Evolutionary conservation across 2,113 vertebrate species (phyloP), one percentile per base, ranked within the genome.

Genomic region (Thunnus thynnus): DNA sequence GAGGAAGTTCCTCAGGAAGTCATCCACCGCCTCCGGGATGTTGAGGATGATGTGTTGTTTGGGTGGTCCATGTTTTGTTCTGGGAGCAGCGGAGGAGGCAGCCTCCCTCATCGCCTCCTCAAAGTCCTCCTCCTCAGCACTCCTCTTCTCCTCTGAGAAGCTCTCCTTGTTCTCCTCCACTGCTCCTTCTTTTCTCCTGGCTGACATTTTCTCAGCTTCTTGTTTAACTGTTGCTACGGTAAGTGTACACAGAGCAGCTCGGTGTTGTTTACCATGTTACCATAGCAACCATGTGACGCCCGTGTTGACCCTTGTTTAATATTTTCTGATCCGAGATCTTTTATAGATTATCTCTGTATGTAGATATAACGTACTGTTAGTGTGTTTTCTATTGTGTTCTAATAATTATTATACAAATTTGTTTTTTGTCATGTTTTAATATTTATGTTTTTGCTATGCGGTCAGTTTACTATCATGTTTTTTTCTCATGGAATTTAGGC

Each of bases 1-100:
- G 1, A 99, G 94, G 83, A 97, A 97, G 92, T 98, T 99, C 86
- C 97, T 96, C 44, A 99, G 84, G 86, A 96, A 98, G 89, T 98
- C 97, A 64, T 99, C 96, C 80, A 97, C 94, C 0, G 92, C 72
- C 93, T 97, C 96, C 17, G 94, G 95, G 65, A 86, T 63, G 67
- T 86, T 82, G 14, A 58, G 57, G 11, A 93, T 2, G 0, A 68
- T 13, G 48, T 54, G 54, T 3, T 16, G 77, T 47, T 30, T 30
- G 3, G 46, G 32, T 69, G 88, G 50, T 88, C 83, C 20, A 81
- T 85, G 7, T 56, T 92, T 77, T 51, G 72, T 54, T 0, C 78
- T 65, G 44, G 13, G 8, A 1, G 47, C 14, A 85, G 90, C 63
- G 87, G 47, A 56, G 41, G 47, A 62, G 3, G 71, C 13, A 3